Evolutionary conservation across 2,113 vertebrate species (phyloP), one percentile per base, ranked within the genome.

Genomic region (Bujurquina vittata): DNA sequence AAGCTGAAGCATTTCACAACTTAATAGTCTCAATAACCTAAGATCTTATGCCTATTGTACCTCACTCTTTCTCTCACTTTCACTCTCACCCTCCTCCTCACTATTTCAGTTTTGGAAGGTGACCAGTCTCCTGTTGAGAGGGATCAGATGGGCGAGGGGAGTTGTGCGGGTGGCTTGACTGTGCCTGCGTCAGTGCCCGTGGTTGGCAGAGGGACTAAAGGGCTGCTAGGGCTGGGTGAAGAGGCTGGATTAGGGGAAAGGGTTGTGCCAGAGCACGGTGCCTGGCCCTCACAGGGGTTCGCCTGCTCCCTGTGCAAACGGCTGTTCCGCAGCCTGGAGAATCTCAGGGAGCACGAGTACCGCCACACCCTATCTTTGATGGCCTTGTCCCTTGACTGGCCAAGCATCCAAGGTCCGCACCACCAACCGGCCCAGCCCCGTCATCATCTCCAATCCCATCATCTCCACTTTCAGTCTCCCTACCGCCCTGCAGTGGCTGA

Each of bases 301-400:
- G 85, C 88, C 82, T 97, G 96, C 91, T 96, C 94, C 67, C 94
- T 96, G 95, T 96, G 96, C 92, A 90, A 96, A 90, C 96, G 94
- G 94, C 92, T 96, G 83, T 95, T 96, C 87, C 92, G 92, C 91
- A 65, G 90, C 88, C 92, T 93, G 62, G 95, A 95, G 73, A 90
- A 95, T 88, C 96, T 95, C 80, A 89, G 94, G 93, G 95, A 96
- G 83, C 96, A 96, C 57, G 90, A 96, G 89, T 95, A 95, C 9
- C 57, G 84, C 74, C 94, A 96, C 43, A 55, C 90, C 5, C 90
- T 96, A 83, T 95, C 95, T 29, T 93, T 96, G 63, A 63, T 89
- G 93, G 92, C 94, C 3, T 76, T 97, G 75, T 95, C 95, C 0
- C 49, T 95, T 4, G 93, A 96, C 80, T 89, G 90, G 89, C 61